Percentiles rank a stretch among this genome's conserved stretches.
These are phyloP conservation scores for Geopemphigus sp. DNA, from an alignment of 1,140 invertebrate genomes.

Conservation along the genomic window DNA sequence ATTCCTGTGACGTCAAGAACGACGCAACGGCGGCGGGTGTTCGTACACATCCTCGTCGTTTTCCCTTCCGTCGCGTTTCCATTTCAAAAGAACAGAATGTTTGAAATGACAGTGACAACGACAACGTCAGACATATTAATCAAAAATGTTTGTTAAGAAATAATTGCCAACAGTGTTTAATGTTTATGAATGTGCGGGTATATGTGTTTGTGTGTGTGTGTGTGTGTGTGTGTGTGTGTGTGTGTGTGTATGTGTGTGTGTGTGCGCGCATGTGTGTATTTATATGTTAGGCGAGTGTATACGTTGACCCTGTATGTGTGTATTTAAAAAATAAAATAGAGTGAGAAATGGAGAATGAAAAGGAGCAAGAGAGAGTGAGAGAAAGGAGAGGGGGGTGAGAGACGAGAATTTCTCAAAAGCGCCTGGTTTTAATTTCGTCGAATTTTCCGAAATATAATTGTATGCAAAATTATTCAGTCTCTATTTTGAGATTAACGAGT, in stretches of 20 bases:
- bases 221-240: not conserved
- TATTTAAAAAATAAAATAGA: too few relatives aligned
- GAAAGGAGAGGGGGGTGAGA: too few relatives aligned
- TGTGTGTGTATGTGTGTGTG: too few relatives aligned
- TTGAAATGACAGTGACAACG: not conserved
- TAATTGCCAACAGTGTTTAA: not conserved
- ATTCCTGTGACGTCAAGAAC: not conserved
- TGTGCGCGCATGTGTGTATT: too few relatives aligned
- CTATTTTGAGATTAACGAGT: not conserved
- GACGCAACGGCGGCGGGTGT: not conserved
- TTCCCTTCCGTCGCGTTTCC: not conserved
- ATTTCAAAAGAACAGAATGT: not conserved
- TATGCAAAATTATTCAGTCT: slow-evolving; percentile 21
- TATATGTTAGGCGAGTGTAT: too few relatives aligned
- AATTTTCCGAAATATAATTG: not conserved
- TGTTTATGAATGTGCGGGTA: not conserved
- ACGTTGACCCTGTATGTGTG: too few relatives aligned
- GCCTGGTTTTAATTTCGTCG: not conserved
- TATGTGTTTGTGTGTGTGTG: not conserved
- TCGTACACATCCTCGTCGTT: not conserved
- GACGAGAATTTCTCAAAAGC: not conserved
- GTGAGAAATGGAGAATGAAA: too few relatives aligned
- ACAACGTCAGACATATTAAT: not conserved
- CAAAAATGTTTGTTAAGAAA: not conserved
- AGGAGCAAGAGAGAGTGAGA: too few relatives aligned